phyloP scores from a whole-genome alignment of 1,140 invertebrate genomes.

The Calliopsis andreniformis region DNA sequence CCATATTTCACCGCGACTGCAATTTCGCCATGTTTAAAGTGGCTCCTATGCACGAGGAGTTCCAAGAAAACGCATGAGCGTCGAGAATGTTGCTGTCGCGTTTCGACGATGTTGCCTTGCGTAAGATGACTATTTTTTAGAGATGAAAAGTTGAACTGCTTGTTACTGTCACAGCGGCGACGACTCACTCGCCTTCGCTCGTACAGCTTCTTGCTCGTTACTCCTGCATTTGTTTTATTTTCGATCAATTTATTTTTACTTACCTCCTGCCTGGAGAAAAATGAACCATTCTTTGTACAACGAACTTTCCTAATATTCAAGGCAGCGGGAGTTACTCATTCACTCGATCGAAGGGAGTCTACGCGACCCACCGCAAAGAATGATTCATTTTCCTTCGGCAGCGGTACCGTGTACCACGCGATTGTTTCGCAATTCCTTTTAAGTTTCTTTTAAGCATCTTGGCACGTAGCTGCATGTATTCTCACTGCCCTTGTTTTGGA shows the following conservation, averaged over 20 bases:
- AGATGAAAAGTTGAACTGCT: background rate
- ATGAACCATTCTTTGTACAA: background rate
- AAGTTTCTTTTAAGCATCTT: slow-evolving; percentile 69
- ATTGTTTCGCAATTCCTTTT: slow-evolving; percentile 66
- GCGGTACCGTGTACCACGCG: background rate
- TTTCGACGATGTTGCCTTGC: background rate
- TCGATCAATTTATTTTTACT: background rate
- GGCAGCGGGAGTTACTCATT: no score
- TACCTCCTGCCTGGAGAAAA: background rate
- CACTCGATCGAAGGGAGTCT: no score
- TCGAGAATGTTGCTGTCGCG: background rate
- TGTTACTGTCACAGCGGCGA: background rate
- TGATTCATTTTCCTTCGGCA: background rate
- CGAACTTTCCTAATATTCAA: no score
- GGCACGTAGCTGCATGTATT: slow-evolving; percentile 76
- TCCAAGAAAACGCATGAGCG: slow-evolving; percentile 34
- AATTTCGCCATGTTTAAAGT: no score
- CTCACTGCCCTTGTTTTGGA: slow-evolving; percentile 73
- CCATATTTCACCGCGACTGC: no score
- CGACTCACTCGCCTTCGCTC: no score
- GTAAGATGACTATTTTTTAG: background rate
- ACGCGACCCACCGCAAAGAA: no score
- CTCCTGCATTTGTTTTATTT: slow-evolving; percentile 1
- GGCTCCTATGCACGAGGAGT: no score
- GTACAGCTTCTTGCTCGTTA: no score